Evolutionary conservation across 2,888 invertebrate genomes (phyloP).

Genomic region (Pristionchus entomophagus): DNA sequence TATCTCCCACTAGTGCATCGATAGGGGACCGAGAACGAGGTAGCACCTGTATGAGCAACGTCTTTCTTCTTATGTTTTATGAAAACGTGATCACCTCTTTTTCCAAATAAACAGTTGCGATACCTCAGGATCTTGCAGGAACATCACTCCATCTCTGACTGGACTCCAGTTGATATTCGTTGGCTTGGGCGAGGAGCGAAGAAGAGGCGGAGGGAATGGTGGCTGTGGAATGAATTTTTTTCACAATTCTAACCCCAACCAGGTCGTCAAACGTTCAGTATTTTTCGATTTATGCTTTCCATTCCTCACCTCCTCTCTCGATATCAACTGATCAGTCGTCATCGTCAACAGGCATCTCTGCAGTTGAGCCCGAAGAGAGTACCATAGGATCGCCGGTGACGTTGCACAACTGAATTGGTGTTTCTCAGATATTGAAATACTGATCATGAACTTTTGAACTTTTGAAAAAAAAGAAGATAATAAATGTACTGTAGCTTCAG

Average conservation of each 20-base stretch:
- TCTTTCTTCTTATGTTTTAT: not conserved
- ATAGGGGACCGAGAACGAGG: not conserved
- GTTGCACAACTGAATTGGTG: not conserved
- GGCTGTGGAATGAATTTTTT: not conserved
- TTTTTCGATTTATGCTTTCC: too few relatives aligned
- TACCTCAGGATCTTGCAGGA: not conserved
- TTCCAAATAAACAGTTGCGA: not conserved
- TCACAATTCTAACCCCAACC: not conserved
- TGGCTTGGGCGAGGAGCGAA: not conserved
- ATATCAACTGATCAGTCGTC: not conserved
- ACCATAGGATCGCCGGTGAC: not conserved
- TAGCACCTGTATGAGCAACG: not conserved
- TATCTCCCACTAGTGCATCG: not conserved
- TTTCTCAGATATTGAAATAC: too few relatives aligned
- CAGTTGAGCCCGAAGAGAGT: not conserved
- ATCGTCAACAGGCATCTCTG: not conserved
- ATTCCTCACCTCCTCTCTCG: not conserved
- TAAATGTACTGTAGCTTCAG: too few relatives aligned
- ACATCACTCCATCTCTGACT: not conserved
- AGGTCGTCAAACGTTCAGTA: too few relatives aligned
- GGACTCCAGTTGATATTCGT: not conserved
- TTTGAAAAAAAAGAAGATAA: too few relatives aligned
- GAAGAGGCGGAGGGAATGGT: not conserved
- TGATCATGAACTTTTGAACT: too few relatives aligned
- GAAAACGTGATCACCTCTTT: not conserved